Base-by-base conservation (phyloP, 2,797 vertebrate genomes). In the Phataginus tricuspis region DNA sequence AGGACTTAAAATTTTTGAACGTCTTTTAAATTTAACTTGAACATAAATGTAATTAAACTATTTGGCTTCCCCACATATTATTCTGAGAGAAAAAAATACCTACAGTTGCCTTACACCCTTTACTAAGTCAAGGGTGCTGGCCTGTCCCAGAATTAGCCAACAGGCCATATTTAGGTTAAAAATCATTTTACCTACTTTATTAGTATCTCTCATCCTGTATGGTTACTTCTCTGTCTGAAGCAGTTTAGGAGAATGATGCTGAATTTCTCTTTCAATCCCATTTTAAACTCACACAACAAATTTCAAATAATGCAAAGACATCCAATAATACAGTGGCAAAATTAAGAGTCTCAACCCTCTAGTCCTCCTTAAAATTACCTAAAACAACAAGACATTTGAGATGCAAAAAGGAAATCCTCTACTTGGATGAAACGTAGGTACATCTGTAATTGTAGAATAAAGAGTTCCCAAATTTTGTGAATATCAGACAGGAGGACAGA, bases 1-100 rank as follows among this genome's bases (percentile, higher is more conserved):
- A 79, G 34, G 91, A 79, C 84, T 92, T 92, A 66, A 96, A 68
- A 82, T 90, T 1, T 69, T 71, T 69, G 18, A 75, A 89, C 45
- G 37, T 61, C 51, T 77, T 49, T 66, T 92, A 64, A 79, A 59
- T 82, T 71, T 77, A 95, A 69, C 27, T 57, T 83, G 31, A 93
- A 71, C 5, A 71, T 57, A 86, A 89, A 34, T 86, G 29, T 77
- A 93, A 77, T 75, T 86, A 77, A 83, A 69, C 53, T 45, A 51
- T 31, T 85, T 90, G 80, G 34, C 37, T 82, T 90, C 34, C 37
- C 72, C 19, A 86, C 71, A 82, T 90, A 92, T 90, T 86, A 71
- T 82, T 82, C 68, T 64, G 21, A 93, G 72, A 92, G 78, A 31
- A 95, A 66, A 75, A 87, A 71, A 68, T 27, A 49, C 21, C 34